Percentiles rank a stretch among this genome's conserved stretches.
Conservation (phyloP, 2,797 vertebrate genomes). For the Myripristis jacobus region DNA sequence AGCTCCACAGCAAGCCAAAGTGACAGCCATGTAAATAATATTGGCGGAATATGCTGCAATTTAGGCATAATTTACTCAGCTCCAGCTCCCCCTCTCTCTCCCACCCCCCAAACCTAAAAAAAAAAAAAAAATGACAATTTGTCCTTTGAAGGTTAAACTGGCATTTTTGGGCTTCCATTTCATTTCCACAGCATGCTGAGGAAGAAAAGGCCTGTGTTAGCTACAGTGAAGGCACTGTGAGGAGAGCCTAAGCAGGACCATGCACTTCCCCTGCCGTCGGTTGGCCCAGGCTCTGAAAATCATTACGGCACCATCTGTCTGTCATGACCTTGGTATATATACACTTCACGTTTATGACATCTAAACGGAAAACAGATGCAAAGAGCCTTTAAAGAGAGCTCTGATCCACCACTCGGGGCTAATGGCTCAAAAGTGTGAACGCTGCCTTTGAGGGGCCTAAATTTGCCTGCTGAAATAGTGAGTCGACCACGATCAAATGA, state of each 20-base stretch:
- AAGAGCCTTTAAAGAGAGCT: conserved; percentile 62
- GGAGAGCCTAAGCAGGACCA: conserved; percentile 61
- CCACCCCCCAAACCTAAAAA: not conserved
- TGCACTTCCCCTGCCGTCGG: conserved; percentile 55
- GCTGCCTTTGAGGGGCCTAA: conserved; percentile 60
- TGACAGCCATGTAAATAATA: conserved; percentile 81
- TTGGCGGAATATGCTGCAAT: conserved; percentile 65
- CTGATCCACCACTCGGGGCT: conserved; percentile 62
- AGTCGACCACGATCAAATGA: conserved; percentile 52
- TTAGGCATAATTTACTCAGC: conserved; percentile 64
- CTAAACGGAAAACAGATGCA: conserved; percentile 78
- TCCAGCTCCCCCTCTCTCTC: conserved; percentile 5
- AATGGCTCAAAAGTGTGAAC: conserved; percentile 76
- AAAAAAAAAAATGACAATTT: conserved; percentile 48
- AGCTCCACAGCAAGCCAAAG: conserved; percentile 61
- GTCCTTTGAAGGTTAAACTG: conserved; percentile 71
- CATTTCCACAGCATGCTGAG: conserved; percentile 1
- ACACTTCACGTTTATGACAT: conserved; percentile 72
- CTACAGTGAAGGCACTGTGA: conserved; percentile 58
- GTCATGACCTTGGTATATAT: conserved; percentile 73
- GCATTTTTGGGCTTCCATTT: conserved; percentile 38
- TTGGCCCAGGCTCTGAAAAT: conserved; percentile 65
- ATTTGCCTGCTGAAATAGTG: conserved; percentile 29
- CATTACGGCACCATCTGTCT: conserved; percentile 78
- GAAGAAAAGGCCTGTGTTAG: conserved; percentile 50